phyloP scores from a whole-genome alignment of 2,797 vertebrate genomes.

The Thalassophryne amazonica region DNA sequence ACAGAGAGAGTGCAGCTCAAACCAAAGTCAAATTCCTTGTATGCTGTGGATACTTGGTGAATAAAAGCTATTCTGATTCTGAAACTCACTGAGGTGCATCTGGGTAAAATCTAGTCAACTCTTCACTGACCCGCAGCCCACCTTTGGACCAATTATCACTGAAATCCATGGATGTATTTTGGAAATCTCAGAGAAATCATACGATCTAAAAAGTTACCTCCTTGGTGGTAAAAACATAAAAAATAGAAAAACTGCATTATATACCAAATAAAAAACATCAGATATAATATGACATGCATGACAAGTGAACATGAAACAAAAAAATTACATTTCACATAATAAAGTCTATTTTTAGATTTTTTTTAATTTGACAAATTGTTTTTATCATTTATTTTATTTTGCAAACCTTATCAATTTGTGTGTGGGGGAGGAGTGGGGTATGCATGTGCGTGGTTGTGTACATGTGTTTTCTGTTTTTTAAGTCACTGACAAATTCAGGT shows the following conservation, averaged over 20 bases:
- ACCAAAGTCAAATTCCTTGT: no score
- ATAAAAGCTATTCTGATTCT: no score
- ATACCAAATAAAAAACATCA: background rate
- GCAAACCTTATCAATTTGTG: background rate
- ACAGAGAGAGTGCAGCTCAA: no score
- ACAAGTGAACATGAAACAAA: background rate
- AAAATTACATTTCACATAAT: background rate
- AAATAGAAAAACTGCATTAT: background rate
- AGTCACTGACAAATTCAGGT: conserved; percentile 36
- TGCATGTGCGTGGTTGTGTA: background rate
- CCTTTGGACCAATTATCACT: no score
- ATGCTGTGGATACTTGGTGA: no score
- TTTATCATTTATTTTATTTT: no score
- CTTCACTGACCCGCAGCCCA: no score
- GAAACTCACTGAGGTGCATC: no score
- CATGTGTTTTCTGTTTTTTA: conserved; percentile 9
- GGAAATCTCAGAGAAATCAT: background rate
- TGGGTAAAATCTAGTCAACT: no score
- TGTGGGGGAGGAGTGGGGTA: background rate
- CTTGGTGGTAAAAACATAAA: background rate
- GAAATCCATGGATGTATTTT: no score
- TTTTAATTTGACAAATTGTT: background rate
- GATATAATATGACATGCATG: background rate
- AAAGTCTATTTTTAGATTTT: no score
- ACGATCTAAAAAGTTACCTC: background rate